Percentiles rank a stretch among this genome's conserved stretches.
Evolutionary conservation across 2,113 vertebrate species (phyloP).

Genomic region (Entomyzon cyanotis): DNA sequence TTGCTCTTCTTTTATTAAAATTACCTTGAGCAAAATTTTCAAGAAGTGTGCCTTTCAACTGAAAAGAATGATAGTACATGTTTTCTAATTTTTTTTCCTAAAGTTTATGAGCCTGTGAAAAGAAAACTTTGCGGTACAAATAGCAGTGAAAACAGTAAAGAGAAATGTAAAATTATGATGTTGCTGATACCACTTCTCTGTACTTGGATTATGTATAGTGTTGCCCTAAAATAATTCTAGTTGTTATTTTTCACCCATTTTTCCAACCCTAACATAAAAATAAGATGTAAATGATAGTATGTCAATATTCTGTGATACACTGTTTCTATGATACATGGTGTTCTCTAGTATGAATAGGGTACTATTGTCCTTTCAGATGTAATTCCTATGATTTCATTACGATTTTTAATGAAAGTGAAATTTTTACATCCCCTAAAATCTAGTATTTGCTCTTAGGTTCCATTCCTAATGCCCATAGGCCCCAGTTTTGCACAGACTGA

Average conservation of each 20-base stretch:
- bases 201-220: background rate
- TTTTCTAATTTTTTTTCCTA: background rate
- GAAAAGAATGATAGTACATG: background rate
- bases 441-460: background rate
- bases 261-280: background rate
- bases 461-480: background rate
- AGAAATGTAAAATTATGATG: background rate
- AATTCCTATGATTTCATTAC: background rate
- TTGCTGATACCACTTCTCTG: background rate
- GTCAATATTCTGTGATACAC: background rate
- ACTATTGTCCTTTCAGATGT: background rate
- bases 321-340: background rate
- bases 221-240: background rate
- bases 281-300: background rate
- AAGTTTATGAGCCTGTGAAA: background rate
- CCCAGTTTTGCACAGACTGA: background rate
- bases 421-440: background rate
- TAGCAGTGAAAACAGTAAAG: background rate
- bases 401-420: background rate
- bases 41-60: background rate
- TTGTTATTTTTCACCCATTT: constrained; percentile 12
- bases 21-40: background rate
- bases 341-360: background rate
- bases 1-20: background rate
- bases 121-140: background rate